Evolutionary conservation across 2,797 vertebrate genomes (phyloP).

Genomic region (Oceanodroma leucorhoa): DNA sequence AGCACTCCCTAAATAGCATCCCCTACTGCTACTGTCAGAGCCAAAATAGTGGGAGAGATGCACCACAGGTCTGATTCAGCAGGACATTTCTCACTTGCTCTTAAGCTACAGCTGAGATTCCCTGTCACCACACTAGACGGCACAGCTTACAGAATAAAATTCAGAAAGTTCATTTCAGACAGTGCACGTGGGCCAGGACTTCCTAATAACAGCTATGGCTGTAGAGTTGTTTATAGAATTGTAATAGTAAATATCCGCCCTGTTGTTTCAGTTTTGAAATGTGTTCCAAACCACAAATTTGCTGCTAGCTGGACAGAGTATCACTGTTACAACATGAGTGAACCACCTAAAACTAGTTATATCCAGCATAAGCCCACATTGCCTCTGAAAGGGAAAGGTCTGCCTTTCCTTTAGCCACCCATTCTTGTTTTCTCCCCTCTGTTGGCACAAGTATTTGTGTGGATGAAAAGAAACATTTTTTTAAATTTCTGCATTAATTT

Average conservation of each 20-base stretch:
- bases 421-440: not conserved
- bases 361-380: not conserved
- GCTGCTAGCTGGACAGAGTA: not conserved
- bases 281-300: not conserved
- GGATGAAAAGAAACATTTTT: not conserved
- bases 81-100: not conserved
- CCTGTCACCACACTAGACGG: conserved; percentile 6
- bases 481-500: not conserved
- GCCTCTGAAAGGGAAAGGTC: not conserved
- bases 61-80: not conserved
- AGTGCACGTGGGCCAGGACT: not conserved
- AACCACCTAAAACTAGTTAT: not conserved
- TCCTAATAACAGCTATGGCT: not conserved
- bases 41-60: fast-evolving
- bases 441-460: not conserved
- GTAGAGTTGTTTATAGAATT: not conserved
- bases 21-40: not conserved
- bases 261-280: not conserved
- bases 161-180: not conserved
- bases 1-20: not conserved
- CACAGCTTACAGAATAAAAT: not conserved
- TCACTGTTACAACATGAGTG: not conserved
- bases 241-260: not conserved
- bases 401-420: not conserved
- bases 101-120: not conserved